phyloP scores from a whole-genome alignment of 2,888 invertebrate genomes.

The Cremastinae sp. region DNA sequence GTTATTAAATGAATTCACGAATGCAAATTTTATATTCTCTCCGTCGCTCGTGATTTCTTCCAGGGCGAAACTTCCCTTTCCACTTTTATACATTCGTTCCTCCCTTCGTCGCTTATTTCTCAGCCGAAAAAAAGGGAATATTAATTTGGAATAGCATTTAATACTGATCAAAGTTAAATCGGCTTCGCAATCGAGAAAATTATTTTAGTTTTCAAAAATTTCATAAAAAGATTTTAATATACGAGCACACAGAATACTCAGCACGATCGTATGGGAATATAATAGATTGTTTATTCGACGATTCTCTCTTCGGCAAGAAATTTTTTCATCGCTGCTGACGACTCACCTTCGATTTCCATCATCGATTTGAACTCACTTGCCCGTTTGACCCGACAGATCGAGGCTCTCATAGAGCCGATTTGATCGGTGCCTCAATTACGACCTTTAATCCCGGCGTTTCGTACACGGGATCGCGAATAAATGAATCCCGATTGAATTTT shows the following conservation, averaged over 20 bases:
- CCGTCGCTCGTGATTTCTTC: neutral
- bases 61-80: neutral
- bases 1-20: slow-evolving; percentile 38
- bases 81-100: neutral
- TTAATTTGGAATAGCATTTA: too few species aligned
- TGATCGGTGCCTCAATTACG: slow-evolving; percentile 12
- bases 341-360: slow-evolving; percentile 50
- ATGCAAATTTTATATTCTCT: slow-evolving; percentile 8
- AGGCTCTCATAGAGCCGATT: slow-evolving; percentile 13
- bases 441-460: slow-evolving; percentile 27
- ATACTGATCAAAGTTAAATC: too few species aligned
- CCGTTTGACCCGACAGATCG: slow-evolving; percentile 59
- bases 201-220: slow-evolving; percentile 1
- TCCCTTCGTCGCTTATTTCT: neutral
- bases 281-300: too few species aligned
- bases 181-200: neutral
- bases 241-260: too few species aligned
- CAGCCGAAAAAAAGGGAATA: neutral
- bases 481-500: slow-evolving; percentile 9
- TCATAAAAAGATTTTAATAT: too few species aligned
- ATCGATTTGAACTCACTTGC: slow-evolving; percentile 63
- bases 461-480: slow-evolving; percentile 22
- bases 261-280: too few species aligned
- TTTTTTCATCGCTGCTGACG: slow-evolving; percentile 11
- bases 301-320: too few species aligned